phyloP scores from a whole-genome alignment of 2,888 invertebrate species.

The Ceratothoa steindachneri region DNA sequence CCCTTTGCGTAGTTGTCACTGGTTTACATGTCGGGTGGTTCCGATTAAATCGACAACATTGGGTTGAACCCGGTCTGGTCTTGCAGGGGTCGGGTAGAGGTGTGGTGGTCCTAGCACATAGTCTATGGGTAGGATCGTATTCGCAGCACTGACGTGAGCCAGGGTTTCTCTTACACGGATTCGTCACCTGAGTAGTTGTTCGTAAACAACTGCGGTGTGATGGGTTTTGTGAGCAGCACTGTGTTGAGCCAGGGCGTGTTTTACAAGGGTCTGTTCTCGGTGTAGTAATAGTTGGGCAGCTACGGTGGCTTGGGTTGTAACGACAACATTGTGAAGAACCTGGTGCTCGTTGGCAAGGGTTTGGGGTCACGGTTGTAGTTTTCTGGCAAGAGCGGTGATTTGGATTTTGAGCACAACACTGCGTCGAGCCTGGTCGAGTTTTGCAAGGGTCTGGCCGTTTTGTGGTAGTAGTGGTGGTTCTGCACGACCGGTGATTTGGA shows the following conservation, averaged over 20 bases:
- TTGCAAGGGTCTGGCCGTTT: neutral
- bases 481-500: constrained; percentile 18
- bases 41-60: constrained; percentile 24
- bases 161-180: too few relatives aligned
- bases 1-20: neutral
- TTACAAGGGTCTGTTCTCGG: too few relatives aligned
- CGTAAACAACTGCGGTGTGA: too few relatives aligned
- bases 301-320: too few relatives aligned
- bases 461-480: constrained; percentile 25
- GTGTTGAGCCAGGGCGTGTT: too few relatives aligned
- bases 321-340: too few relatives aligned
- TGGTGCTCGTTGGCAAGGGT: constrained; percentile 26
- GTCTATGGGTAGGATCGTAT: constrained; percentile 9
- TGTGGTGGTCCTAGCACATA: constrained; percentile 27
- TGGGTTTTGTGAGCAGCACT: too few relatives aligned
- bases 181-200: too few relatives aligned
- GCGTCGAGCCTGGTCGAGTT: constrained; percentile 11
- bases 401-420: constrained; percentile 25
- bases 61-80: constrained; percentile 20
- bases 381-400: constrained; percentile 12
- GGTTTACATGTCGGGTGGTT: constrained; percentile 18
- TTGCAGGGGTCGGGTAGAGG: constrained; percentile 22
- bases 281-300: too few relatives aligned
- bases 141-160: constrained; percentile 30
- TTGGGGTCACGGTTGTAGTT: constrained; percentile 1